These are phyloP conservation scores for Drosophila neocordata DNA, from an alignment of 1,140 invertebrate genomes.

Conservation along the genomic window DNA sequence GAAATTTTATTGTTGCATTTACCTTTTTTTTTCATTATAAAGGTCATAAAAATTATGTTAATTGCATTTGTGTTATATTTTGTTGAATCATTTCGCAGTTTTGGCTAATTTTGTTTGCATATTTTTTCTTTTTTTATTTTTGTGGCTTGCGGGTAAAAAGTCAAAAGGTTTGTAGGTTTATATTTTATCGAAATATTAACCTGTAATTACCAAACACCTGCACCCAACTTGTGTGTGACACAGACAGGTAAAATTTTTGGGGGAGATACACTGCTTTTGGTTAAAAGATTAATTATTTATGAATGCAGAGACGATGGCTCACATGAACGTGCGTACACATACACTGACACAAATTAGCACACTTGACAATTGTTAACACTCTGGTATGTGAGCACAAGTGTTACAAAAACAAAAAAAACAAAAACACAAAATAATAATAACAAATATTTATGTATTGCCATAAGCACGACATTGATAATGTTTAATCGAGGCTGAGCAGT, in stretches of 20 bases:
- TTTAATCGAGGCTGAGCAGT: slow-evolving; percentile 58
- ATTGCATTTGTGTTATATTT: slow-evolving; percentile 40
- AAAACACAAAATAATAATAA: not conserved
- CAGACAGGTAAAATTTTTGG: too few species aligned
- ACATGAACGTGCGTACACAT: slow-evolving; percentile 13
- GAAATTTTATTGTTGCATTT: not conserved
- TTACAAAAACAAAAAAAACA: slow-evolving; percentile 49
- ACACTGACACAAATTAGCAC: slow-evolving; percentile 57
- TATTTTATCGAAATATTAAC: slow-evolving; percentile 44
- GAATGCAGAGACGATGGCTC: slow-evolving; percentile 20
- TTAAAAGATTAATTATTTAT: slow-evolving; percentile 10
- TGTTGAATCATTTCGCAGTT: slow-evolving; percentile 10
- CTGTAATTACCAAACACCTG: slow-evolving; percentile 59
- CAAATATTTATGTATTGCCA: not conserved
- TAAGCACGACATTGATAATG: slow-evolving; percentile 66
- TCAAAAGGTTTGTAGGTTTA: slow-evolving; percentile 48
- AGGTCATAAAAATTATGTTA: slow-evolving; percentile 44
- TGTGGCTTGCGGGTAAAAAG: slow-evolving; percentile 24
- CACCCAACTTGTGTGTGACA: slow-evolving; percentile 29
- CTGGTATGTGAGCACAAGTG: slow-evolving; percentile 65
- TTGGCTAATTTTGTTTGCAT: slow-evolving; percentile 4
- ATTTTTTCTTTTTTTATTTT: slow-evolving; percentile 6
- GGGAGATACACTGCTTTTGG: slow-evolving; percentile 30
- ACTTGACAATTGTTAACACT: slow-evolving; percentile 54
- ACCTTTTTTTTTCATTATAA: slow-evolving; percentile 15